Base-by-base conservation (phyloP, 2,888 invertebrate genomes). In the Drosophila atroscutellata region DNA sequence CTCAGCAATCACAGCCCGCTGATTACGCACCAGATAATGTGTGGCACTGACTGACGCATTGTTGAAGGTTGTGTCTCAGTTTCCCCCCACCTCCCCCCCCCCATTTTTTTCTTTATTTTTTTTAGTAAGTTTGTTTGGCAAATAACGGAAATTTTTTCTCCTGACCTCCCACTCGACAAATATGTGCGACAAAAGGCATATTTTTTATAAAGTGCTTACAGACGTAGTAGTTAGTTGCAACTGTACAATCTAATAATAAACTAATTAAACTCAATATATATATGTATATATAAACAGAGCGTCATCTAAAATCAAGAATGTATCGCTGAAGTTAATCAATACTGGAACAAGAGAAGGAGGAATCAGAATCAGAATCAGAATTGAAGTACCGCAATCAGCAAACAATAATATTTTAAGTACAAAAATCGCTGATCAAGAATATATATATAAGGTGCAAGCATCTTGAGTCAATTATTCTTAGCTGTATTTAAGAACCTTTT, bases 141-240 rank as follows among this genome's bases (percentile, higher is more conserved):
- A 83, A 75, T 60, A 62, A 47, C 63, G 26, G 20, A 28, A 37
- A 57, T 36, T 85, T 83, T 80, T 83, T 86, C 81, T 51, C 65
- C 45, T 71, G 73, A 80, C 73, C 83, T 83, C 45, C 66, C 39
- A 18, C 58, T 67, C n/a, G 49, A 24, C 68, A 81, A 84, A 87
- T 61, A 87, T 84, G 71, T 82, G 71, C 28, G 54, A n/a, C n/a
- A n/a, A 68, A 84, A 42, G 49, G 39, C 75, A 50, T 77, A 63
- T 54, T 45, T 55, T 30, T 37, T 5, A 0, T 26, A 30, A 28
- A 11, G 13, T 42, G 20, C 11, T 42, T 20, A 28, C n/a, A 50
- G 1, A 13, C 28, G 28, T 13, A 26, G 6, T 28, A 28, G 11
- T 6, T 6, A 28, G 28, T 9, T 15, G 18, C 39, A 39, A 39